Evolutionary conservation across 2,888 invertebrate species (phyloP).

Genomic region (Andrena flavipes): DNA sequence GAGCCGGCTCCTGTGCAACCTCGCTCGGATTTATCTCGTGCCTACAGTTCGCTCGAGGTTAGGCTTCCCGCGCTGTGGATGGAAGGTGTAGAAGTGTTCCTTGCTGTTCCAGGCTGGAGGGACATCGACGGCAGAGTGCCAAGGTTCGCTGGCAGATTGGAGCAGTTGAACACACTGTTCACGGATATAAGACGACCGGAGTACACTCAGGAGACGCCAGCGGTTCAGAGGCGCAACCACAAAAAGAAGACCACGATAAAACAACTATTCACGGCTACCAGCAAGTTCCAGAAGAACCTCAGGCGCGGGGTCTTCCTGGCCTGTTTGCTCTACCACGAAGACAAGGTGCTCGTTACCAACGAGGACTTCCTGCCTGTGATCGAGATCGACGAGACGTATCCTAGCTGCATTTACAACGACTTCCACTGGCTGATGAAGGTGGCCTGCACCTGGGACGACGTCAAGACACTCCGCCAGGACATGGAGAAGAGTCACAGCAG

Average conservation of each 20-base stretch:
- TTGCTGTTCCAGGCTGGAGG: conserved; percentile 90
- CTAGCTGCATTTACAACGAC: conserved; percentile 95
- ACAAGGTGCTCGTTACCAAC: conserved; percentile 97
- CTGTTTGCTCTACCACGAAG: conserved; percentile 97
- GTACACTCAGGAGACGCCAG: conserved; percentile 88
- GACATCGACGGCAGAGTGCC: conserved; percentile 91
- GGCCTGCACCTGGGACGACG: conserved; percentile 98
- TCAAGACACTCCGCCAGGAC: conserved; percentile 95
- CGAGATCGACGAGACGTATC: conserved; percentile 98
- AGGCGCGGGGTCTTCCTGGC: conserved; percentile 97
- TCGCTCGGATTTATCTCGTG: too few species aligned
- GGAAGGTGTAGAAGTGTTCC: neutral
- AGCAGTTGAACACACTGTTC: conserved; percentile 91
- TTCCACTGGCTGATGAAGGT: conserved; percentile 99
- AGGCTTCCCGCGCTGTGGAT: neutral
- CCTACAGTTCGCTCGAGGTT: too few species aligned
- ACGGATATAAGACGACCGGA: conserved; percentile 90
- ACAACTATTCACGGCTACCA: conserved; percentile 97
- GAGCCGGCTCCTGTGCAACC: too few species aligned
- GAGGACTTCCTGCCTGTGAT: conserved; percentile 99
- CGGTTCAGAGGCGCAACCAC: conserved; percentile 89
- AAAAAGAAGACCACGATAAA: conserved; percentile 96
- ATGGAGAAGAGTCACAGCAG: conserved; percentile 97
- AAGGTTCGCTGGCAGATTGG: conserved; percentile 89
- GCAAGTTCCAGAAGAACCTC: conserved; percentile 98